Evolutionary conservation across 2,797 vertebrate genomes (phyloP).

Genomic region (Pseudochromis fuscus): DNA sequence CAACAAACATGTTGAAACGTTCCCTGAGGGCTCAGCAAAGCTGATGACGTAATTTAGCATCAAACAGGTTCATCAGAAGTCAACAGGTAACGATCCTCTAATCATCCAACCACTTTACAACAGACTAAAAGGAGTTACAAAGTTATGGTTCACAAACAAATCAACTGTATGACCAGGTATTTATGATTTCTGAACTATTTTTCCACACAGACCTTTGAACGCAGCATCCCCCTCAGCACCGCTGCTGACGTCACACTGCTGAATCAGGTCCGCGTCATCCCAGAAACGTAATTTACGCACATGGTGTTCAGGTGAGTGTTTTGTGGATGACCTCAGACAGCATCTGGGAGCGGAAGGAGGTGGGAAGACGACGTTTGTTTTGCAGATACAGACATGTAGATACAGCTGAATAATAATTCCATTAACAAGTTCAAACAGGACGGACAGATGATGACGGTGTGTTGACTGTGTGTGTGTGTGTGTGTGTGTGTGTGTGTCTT

Average conservation of each 20-base stretch:
- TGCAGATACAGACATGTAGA: constrained; percentile 4
- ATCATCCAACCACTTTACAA: too few relatives aligned
- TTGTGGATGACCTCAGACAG: not conserved
- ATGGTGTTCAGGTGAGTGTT: constrained; percentile 60
- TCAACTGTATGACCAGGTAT: too few relatives aligned
- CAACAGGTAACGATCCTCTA: too few relatives aligned
- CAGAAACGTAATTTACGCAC: constrained; percentile 39
- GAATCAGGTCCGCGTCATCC: constrained; percentile 41
- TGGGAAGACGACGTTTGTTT: not conserved
- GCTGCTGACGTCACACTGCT: constrained; percentile 23
- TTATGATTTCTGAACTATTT: too few relatives aligned
- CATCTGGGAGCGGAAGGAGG: not conserved
- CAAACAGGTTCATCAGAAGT: too few relatives aligned
- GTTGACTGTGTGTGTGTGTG: too few relatives aligned
- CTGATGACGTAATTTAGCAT: too few relatives aligned
- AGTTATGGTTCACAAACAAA: too few relatives aligned
- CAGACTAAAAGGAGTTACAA: too few relatives aligned
- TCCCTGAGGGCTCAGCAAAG: too few relatives aligned
- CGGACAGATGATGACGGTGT: not conserved
- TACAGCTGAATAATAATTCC: not conserved
- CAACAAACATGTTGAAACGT: too few relatives aligned
- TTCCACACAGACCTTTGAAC: not conserved
- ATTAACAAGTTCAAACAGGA: constrained; percentile 46
- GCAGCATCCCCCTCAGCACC: not conserved
- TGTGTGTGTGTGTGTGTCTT: constrained; percentile 11